These are phyloP conservation scores for Rhegmatorhina hoffmannsi DNA, from an alignment of 2,113 vertebrate genomes.

Conservation along the genomic window DNA sequence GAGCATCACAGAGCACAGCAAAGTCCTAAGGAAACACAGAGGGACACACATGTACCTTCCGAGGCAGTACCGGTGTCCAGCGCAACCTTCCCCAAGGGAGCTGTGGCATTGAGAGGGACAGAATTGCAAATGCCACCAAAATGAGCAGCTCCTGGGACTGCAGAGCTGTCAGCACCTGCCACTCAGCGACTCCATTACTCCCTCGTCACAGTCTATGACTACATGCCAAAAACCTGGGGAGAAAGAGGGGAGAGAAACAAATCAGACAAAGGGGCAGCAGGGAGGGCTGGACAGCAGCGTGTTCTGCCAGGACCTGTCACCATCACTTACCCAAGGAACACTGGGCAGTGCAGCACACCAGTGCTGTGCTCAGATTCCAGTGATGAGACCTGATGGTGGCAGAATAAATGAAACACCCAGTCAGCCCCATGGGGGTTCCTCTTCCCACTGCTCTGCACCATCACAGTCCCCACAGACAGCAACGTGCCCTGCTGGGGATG, in stretches of 20 bases:
- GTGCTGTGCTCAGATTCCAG: background rate
- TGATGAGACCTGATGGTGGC: background rate
- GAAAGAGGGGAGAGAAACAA: background rate
- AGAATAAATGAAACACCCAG: slow-evolving; percentile 7
- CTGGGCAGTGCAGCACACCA: background rate
- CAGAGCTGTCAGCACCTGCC: slow-evolving; percentile 69
- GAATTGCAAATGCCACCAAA: slow-evolving; percentile 51
- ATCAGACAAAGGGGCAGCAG: slow-evolving; percentile 43
- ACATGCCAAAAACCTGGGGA: slow-evolving; percentile 66
- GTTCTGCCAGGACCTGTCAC: background rate
- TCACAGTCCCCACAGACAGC: background rate
- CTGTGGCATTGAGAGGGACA: slow-evolving; percentile 76
- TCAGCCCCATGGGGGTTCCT: background rate
- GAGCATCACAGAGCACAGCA: background rate
- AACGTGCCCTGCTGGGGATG: background rate
- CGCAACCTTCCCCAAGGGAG: slow-evolving; percentile 66
- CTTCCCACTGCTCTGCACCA: background rate
- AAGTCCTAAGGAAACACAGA: background rate
- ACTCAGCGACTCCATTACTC: slow-evolving; percentile 37
- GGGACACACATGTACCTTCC: slow-evolving; percentile 64
- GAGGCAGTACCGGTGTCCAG: slow-evolving; percentile 70
- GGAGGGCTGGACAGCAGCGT: background rate
- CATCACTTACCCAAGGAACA: slow-evolving; percentile 4
- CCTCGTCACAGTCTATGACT: slow-evolving; percentile 55
- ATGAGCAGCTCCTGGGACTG: slow-evolving; percentile 40